Conservation (phyloP, 1,140 invertebrate genomes). For the Drosophila nigrodunni region DNA sequence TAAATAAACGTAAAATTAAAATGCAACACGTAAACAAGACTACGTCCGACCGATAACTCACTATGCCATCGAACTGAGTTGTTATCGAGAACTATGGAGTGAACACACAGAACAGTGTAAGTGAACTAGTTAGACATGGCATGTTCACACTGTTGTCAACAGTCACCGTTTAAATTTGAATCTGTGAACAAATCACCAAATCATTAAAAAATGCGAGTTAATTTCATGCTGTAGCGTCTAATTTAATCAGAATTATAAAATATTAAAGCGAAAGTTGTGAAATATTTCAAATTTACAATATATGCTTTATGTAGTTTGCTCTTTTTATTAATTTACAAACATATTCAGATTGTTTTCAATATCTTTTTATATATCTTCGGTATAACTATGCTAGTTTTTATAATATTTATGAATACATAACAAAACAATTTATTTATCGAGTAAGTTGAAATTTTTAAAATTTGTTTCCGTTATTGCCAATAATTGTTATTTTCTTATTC, state of each 20-base stretch:
- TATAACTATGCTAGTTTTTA: constrained; percentile 58
- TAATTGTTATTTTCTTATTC: constrained; percentile 15
- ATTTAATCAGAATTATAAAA: not conserved
- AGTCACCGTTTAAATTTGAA: not conserved
- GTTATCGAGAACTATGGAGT: constrained; percentile 1
- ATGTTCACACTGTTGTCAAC: not conserved
- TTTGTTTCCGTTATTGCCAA: constrained; percentile 58
- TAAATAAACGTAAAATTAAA: constrained; percentile 25
- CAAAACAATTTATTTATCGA: constrained; percentile 69
- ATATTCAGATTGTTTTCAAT: constrained; percentile 52
- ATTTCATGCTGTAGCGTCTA: not conserved
- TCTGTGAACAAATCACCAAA: too few relatives aligned
- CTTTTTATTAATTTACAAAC: constrained; percentile 72
- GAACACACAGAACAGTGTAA: too few relatives aligned
- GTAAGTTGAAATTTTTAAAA: constrained; percentile 60
- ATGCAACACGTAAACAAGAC: constrained; percentile 64
- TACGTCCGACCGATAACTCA: constrained; percentile 50
- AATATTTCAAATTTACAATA: not conserved
- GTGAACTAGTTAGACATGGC: not conserved
- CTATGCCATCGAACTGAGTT: not conserved
- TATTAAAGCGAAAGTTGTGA: not conserved
- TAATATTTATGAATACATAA: constrained; percentile 77
- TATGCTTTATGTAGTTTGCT: constrained; percentile 7
- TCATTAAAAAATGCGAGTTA: not conserved
- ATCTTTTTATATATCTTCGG: constrained; percentile 26